Conservation (phyloP, 2,888 invertebrate species). For the Andricus curvator region DNA sequence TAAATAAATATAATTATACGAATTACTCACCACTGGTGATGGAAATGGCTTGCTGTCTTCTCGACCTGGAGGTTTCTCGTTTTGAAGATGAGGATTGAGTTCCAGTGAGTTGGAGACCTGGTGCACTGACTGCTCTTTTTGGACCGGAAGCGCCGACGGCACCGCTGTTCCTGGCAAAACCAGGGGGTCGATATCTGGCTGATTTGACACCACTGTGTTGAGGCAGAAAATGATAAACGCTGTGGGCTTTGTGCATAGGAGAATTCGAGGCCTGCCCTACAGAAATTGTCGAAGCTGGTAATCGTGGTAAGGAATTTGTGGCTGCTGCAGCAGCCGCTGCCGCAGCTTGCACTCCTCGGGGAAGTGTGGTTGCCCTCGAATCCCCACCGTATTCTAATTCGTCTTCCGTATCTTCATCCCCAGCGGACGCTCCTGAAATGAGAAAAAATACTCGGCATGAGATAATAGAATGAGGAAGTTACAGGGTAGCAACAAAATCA, state of each 20-base stretch:
- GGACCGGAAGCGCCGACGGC: constrained; percentile 78
- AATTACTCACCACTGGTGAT: constrained; percentile 75
- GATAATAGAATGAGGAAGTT: background rate
- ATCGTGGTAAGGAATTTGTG: constrained; percentile 89
- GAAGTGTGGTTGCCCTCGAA: constrained; percentile 82
- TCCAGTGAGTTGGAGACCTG: constrained; percentile 85
- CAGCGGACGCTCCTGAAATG: constrained; percentile 79
- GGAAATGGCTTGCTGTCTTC: constrained; percentile 80
- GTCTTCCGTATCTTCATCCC: constrained; percentile 76
- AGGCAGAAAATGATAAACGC: constrained; percentile 81
- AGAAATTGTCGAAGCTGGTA: constrained; percentile 81
- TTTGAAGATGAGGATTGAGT: constrained; percentile 67
- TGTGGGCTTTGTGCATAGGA: constrained; percentile 83
- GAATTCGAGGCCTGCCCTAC: constrained; percentile 66
- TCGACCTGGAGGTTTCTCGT: constrained; percentile 80
- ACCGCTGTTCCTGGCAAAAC: constrained; percentile 82
- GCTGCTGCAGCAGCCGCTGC: constrained; percentile 77
- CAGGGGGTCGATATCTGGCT: constrained; percentile 92
- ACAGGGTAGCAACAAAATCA: no score
- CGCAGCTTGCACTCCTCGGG: constrained; percentile 82
- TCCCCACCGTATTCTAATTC: constrained; percentile 74
- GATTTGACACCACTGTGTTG: constrained; percentile 87
- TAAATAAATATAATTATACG: background rate
- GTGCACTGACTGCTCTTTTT: constrained; percentile 87
- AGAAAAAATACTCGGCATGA: background rate